A percentile compares a stretch with the other conserved stretches of the same genome.
phyloP scores from a whole-genome alignment of 2,797 vertebrate species.

The Uromys caudimaculatus region DNA sequence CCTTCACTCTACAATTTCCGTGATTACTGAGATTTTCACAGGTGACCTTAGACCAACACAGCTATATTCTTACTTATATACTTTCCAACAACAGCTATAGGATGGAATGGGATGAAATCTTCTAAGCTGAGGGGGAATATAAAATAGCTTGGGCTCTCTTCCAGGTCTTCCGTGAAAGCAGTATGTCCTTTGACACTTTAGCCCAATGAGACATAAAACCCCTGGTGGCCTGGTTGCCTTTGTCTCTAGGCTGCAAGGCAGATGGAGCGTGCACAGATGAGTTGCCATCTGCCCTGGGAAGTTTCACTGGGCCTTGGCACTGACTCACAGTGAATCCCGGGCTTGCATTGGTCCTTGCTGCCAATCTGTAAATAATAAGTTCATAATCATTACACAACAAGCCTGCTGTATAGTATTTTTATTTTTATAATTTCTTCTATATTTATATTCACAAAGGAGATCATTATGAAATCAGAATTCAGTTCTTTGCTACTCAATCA shows the following conservation, averaged over 20 bases:
- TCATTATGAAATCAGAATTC: constrained; percentile 27
- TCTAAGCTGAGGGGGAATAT: background rate
- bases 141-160: background rate
- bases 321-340: background rate
- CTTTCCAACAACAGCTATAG: background rate
- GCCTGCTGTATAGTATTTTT: background rate
- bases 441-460: constrained; percentile 7
- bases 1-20: background rate
- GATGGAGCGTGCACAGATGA: background rate
- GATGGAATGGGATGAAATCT: background rate
- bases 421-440: background rate
- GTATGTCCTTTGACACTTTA: background rate
- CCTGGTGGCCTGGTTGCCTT: background rate
- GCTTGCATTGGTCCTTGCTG: background rate
- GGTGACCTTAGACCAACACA: background rate
- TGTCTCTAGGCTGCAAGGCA: background rate
- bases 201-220: background rate
- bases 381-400: background rate
- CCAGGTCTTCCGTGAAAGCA: background rate
- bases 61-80: background rate
- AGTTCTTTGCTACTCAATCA: background rate
- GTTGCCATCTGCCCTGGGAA: background rate
- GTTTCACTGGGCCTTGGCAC: background rate
- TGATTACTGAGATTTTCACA: background rate
- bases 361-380: background rate